These are phyloP conservation scores for Megathymus violae DNA, from an alignment of 1,140 invertebrate species.

Conservation along the genomic window DNA sequence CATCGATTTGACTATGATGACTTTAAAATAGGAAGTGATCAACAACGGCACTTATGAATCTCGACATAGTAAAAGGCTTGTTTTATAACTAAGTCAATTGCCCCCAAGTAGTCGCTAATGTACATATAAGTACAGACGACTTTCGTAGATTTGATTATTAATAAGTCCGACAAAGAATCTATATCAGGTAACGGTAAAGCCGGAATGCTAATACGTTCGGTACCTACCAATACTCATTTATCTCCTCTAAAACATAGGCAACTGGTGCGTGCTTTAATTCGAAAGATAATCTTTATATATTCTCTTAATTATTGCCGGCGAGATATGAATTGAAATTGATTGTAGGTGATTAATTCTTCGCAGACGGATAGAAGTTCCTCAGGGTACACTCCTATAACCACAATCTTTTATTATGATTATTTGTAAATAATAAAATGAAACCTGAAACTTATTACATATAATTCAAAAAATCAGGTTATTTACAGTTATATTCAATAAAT, in stretches of 20 bases:
- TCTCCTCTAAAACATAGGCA: constrained; percentile 63
- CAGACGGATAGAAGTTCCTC: constrained; percentile 31
- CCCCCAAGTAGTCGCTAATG: constrained; percentile 49
- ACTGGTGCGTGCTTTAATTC: constrained; percentile 70
- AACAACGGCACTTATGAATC: constrained; percentile 5
- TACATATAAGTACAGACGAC: constrained; percentile 54
- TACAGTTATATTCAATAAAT: too few relatives aligned
- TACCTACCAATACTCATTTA: constrained; percentile 72
- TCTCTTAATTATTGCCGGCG: constrained; percentile 61
- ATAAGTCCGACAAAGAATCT: constrained; percentile 78
- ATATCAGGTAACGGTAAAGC: constrained; percentile 77
- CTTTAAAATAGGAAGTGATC: constrained; percentile 5
- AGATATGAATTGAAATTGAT: constrained; percentile 59
- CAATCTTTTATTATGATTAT: constrained; percentile 3
- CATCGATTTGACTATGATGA: too few relatives aligned
- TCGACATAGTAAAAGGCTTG: constrained; percentile 10
- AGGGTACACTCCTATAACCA: constrained; percentile 31
- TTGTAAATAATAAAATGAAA: background rate
- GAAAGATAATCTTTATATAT: constrained; percentile 63
- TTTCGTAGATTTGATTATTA: constrained; percentile 74
- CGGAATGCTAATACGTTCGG: constrained; percentile 75
- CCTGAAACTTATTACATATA: too few relatives aligned
- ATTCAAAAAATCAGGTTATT: too few relatives aligned
- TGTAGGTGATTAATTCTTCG: constrained; percentile 51
- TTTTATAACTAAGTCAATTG: constrained; percentile 44